Percentiles rank a stretch among this genome's conserved stretches.
Evolutionary conservation across 1,140 invertebrate species (phyloP).

Genomic region (Trichonephila inaurata): DNA sequence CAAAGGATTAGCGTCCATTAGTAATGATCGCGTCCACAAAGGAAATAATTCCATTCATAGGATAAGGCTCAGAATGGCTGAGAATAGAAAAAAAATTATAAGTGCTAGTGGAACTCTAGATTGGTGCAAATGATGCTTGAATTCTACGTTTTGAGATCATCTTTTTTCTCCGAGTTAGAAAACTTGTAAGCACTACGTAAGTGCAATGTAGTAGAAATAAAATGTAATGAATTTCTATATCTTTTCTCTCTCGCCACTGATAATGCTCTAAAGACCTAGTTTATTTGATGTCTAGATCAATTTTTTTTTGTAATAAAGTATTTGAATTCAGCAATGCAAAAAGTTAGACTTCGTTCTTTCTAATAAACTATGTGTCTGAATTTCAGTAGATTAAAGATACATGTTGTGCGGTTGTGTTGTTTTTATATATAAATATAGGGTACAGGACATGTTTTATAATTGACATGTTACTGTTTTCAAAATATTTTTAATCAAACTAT

Average conservation of each 20-base stretch:
- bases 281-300: not conserved
- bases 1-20: conserved; percentile 54
- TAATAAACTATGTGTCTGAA: too few relatives aligned
- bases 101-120: not conserved
- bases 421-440: too few relatives aligned
- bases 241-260: not conserved
- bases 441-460: too few relatives aligned
- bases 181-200: not conserved
- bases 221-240: conserved; percentile 11
- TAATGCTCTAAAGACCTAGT: not conserved
- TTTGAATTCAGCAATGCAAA: not conserved
- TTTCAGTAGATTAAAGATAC: too few relatives aligned
- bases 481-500: too few relatives aligned
- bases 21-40: conserved; percentile 48
- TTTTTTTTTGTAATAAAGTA: not conserved
- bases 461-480: too few relatives aligned
- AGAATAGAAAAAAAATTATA: not conserved
- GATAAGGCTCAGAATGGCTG: conserved; percentile 7
- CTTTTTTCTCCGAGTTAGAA: not conserved
- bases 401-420: too few relatives aligned
- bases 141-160: not conserved
- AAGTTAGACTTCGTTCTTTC: not conserved
- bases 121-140: not conserved
- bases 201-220: not conserved
- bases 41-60: conserved; percentile 45